Percentiles rank a stretch among this genome's conserved stretches.
Evolutionary conservation across 2,113 vertebrate genomes (phyloP).

Genomic region (Macquaria australasica): DNA sequence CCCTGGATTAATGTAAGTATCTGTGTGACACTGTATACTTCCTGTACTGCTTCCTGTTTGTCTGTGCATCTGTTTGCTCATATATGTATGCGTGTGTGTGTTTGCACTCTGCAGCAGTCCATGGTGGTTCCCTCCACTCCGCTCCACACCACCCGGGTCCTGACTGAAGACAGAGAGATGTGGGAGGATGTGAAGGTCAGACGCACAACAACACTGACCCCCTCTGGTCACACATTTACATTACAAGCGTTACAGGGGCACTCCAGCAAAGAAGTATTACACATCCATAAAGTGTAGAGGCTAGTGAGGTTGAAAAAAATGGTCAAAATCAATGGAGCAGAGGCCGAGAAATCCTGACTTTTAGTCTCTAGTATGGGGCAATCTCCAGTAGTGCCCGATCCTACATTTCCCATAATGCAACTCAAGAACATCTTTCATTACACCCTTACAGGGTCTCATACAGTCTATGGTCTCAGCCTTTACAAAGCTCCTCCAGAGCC

Average conservation of each 20-base stretch:
- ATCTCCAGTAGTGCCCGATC: too few relatives aligned
- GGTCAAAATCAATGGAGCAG: not conserved
- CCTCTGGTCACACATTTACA: constrained; percentile 52
- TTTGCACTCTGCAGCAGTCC: constrained; percentile 85
- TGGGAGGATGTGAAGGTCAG: constrained; percentile 99
- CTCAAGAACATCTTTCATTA: not conserved
- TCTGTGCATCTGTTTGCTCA: not conserved
- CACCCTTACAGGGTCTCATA: not conserved
- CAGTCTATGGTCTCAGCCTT: not conserved
- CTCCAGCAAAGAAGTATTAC: not conserved
- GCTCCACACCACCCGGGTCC: constrained; percentile 94
- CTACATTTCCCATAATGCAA: not conserved
- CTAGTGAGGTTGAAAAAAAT: not conserved
- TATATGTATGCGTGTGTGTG: constrained; percentile 18
- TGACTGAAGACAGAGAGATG: constrained; percentile 95
- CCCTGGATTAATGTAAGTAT: constrained; percentile 96
- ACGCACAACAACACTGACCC: constrained; percentile 55
- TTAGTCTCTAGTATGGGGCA: not conserved
- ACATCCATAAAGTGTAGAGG: not conserved
- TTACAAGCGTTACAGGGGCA: constrained; percentile 30
- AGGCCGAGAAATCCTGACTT: not conserved
- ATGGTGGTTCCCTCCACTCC: constrained; percentile 96
- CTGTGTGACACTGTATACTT: not conserved
- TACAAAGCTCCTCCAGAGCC: not conserved
- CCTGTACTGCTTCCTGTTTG: not conserved